Conservation (phyloP, 1,140 invertebrate species). For the Platyura marginata region DNA sequence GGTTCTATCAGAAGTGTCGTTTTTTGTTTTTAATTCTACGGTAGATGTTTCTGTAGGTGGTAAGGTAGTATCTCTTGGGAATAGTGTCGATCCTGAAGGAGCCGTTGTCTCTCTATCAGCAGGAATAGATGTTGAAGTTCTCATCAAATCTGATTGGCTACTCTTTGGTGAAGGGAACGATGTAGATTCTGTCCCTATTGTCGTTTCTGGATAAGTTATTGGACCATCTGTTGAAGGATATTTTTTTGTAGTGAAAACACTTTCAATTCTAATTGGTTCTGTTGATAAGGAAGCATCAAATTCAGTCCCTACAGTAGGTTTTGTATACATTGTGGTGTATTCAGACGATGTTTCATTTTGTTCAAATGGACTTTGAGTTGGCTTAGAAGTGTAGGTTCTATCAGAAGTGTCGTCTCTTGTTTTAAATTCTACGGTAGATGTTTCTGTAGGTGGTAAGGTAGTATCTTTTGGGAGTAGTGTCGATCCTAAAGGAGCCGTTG, state of each 20-base stretch:
- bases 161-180: too few relatives aligned
- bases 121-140: neutral
- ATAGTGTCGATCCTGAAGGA: neutral
- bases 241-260: neutral
- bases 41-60: neutral
- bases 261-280: too few relatives aligned
- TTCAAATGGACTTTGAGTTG: too few relatives aligned
- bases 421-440: too few relatives aligned
- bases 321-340: too few relatives aligned
- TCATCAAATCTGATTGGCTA: too few relatives aligned
- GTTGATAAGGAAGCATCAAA: too few relatives aligned
- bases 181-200: neutral
- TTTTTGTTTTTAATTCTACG: too few relatives aligned
- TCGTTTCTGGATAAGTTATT: neutral
- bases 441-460: neutral
- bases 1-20: neutral
- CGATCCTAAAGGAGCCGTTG: neutral
- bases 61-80: neutral
- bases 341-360: too few relatives aligned
- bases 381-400: too few relatives aligned
- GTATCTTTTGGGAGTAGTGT: neutral
- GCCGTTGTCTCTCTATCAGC: neutral
- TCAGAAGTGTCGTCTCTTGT: too few relatives aligned
- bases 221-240: neutral
- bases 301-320: too few relatives aligned